phyloP scores from a whole-genome alignment of 2,888 invertebrate species.

The Cephus rjabovi region DNA sequence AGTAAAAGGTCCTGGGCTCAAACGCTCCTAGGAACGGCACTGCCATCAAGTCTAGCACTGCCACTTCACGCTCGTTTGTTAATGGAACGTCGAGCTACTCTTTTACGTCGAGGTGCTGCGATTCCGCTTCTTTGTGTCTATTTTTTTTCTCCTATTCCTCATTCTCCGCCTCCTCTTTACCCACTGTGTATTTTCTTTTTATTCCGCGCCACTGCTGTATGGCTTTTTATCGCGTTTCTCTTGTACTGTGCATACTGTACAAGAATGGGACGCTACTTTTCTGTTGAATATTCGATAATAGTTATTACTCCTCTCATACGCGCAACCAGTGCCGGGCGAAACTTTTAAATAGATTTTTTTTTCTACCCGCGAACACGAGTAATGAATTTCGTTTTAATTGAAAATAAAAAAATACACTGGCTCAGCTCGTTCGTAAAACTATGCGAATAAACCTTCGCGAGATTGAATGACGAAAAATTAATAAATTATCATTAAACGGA shows the following conservation, averaged over 20 bases:
- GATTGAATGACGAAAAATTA: not conserved
- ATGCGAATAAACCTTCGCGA: not conserved
- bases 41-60: not conserved
- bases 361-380: not conserved
- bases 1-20: not conserved
- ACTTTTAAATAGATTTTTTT: not conserved
- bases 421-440: not conserved
- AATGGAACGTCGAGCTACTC: not conserved
- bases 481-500: not conserved
- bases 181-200: not conserved
- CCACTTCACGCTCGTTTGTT: not conserved
- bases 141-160: not conserved
- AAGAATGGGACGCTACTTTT: not conserved
- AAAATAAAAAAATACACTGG: not conserved
- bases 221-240: not conserved
- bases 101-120: conserved; percentile 1
- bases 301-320: not conserved
- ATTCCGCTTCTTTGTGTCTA: conserved; percentile 5
- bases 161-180: not conserved
- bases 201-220: not conserved
- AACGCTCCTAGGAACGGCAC: not conserved
- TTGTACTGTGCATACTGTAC: not conserved
- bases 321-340: not conserved
- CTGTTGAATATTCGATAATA: not conserved
- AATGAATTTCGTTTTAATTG: not conserved